phyloP scores from a whole-genome alignment of 37 sponge, comb jelly and placozoan species.

The Axinella damicornis region DNA sequence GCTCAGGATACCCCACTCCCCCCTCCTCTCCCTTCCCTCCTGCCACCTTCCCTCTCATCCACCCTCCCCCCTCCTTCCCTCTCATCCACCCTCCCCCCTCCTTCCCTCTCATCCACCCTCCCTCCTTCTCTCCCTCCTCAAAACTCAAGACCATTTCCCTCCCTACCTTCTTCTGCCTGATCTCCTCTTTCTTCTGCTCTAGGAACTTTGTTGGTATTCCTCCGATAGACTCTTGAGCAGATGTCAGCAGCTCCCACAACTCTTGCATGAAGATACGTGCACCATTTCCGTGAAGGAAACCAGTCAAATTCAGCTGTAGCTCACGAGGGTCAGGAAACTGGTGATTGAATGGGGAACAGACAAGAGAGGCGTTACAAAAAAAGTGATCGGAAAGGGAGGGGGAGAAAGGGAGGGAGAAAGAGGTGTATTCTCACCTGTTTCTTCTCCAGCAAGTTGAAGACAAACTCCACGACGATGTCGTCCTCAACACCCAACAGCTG shows the following conservation, averaged over 20 bases:
- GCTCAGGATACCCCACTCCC: constrained; percentile 31
- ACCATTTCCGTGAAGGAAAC: constrained; percentile 90
- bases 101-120: constrained; percentile 21
- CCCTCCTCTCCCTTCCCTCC: not conserved
- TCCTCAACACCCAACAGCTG: constrained; percentile 91
- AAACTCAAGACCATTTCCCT: too few species aligned
- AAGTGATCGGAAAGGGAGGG: too few species aligned
- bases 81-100: not conserved
- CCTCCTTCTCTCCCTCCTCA: constrained; percentile 3
- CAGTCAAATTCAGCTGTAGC: constrained; percentile 93
- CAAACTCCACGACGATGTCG: constrained; percentile 92
- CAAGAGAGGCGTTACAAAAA: too few species aligned
- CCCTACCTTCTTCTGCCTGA: constrained; percentile 81
- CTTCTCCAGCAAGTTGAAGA: constrained; percentile 93
- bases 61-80: constrained; percentile 7
- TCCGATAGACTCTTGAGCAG: constrained; percentile 92
- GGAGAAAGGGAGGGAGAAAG: not conserved
- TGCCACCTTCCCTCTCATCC: constrained; percentile 46
- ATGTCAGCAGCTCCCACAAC: constrained; percentile 89
- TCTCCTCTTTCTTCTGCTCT: constrained; percentile 96
- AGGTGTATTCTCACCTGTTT: constrained; percentile 87
- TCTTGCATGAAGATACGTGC: constrained; percentile 95
- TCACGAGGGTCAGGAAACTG: constrained; percentile 92
- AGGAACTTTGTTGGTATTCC: constrained; percentile 86
- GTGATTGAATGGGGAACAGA: too few species aligned